A percentile compares a stretch with the other conserved stretches of the same genome.
Conservation (phyloP, 1,140 invertebrate genomes). For the Phocides pigmalion region DNA sequence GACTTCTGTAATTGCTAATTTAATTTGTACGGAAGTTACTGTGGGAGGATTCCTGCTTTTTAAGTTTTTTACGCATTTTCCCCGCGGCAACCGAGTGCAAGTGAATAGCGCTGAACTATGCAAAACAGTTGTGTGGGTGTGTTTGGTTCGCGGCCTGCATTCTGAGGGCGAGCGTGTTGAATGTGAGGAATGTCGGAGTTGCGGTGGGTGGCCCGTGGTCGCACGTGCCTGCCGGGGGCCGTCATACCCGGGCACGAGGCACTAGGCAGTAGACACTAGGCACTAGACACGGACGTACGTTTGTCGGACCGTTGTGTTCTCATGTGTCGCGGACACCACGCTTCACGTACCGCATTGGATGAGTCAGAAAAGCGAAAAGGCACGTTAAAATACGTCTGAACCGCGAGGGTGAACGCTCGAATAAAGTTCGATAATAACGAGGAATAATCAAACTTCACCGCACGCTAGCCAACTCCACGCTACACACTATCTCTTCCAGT, state of each 20-base stretch:
- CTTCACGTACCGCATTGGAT: slow-evolving; percentile 74
- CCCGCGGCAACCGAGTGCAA: slow-evolving; percentile 40
- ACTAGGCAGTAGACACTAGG: background rate
- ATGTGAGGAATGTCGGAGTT: slow-evolving; percentile 71
- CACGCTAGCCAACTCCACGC: slow-evolving; percentile 75
- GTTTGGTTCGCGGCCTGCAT: slow-evolving; percentile 70
- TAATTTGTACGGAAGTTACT: slow-evolving; percentile 20
- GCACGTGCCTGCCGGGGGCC: slow-evolving; percentile 45
- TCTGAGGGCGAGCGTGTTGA: slow-evolving; percentile 75
- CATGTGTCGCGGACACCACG: slow-evolving; percentile 66
- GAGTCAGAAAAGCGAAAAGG: slow-evolving; percentile 76
- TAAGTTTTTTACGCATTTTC: slow-evolving; percentile 7
- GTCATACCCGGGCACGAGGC: slow-evolving; percentile 10
- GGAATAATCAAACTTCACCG: slow-evolving; percentile 56
- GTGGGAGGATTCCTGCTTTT: slow-evolving; percentile 9
- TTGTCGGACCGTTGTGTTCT: slow-evolving; percentile 62
- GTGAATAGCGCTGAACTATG: slow-evolving; percentile 61
- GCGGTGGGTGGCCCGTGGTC: slow-evolving; percentile 58
- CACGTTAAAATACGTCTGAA: slow-evolving; percentile 59
- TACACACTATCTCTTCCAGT: slow-evolving; percentile 79
- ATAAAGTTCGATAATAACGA: slow-evolving; percentile 43
- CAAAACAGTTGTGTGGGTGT: slow-evolving; percentile 68
- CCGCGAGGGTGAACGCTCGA: slow-evolving; percentile 35
- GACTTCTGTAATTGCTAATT: slow-evolving; percentile 36
- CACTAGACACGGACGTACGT: slow-evolving; percentile 36